A percentile compares a stretch with the other conserved stretches of the same genome.
Conservation (phyloP, 2,797 vertebrate genomes). For the Siniperca scherzeri region DNA sequence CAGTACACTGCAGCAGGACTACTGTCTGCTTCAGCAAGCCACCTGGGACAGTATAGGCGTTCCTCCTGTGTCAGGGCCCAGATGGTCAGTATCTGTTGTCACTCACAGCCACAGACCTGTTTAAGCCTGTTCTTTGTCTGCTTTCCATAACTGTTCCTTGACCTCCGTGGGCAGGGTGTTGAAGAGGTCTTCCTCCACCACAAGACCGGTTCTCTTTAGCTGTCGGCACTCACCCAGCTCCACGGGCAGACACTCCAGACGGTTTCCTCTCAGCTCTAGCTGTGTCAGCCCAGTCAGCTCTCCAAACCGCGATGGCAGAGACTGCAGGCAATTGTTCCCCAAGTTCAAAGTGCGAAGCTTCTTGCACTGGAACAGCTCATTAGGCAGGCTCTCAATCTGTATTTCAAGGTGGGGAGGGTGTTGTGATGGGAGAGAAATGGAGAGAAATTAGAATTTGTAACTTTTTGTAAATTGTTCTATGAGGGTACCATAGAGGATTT, state of each 20-base stretch:
- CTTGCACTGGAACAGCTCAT: conserved; percentile 98
- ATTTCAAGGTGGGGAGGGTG: not conserved
- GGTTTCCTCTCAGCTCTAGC: conserved; percentile 96
- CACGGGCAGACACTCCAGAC: conserved; percentile 95
- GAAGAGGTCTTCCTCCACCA: conserved; percentile 97
- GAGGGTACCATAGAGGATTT: not conserved
- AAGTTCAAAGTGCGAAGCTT: conserved; percentile 96
- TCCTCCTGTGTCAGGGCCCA: conserved; percentile 23
- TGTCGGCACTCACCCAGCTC: conserved; percentile 96
- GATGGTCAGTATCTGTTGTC: not conserved
- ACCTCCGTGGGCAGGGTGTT: conserved; percentile 95
- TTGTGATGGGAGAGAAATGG: not conserved
- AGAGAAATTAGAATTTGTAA: not conserved
- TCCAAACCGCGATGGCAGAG: conserved; percentile 94
- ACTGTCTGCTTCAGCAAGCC: conserved; percentile 11
- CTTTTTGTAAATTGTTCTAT: not conserved
- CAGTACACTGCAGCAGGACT: conserved; percentile 40
- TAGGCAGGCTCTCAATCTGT: conserved; percentile 95
- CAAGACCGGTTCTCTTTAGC: conserved; percentile 93
- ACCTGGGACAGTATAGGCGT: not conserved
- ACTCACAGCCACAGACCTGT: conserved; percentile 11
- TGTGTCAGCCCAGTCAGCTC: conserved; percentile 95
- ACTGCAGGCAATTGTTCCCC: conserved; percentile 96
- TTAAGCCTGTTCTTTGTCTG: conserved; percentile 96
- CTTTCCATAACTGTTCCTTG: conserved; percentile 95